These are phyloP conservation scores for Cataglyphis altisquamis DNA, from an alignment of 2,888 invertebrate genomes.

Conservation along the genomic window DNA sequence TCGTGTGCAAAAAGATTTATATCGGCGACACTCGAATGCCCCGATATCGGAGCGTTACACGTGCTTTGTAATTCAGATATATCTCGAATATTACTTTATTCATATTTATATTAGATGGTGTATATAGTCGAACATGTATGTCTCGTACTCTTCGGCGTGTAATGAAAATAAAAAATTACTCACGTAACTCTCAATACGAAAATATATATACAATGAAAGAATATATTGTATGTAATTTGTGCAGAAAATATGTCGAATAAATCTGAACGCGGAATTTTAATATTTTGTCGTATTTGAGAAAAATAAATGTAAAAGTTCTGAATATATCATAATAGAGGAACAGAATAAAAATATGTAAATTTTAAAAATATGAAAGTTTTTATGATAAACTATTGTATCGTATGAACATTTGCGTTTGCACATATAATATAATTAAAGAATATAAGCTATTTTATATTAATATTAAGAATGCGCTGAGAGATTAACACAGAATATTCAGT, in stretches of 20 bases:
- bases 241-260: neutral
- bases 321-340: neutral
- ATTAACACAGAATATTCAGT: neutral
- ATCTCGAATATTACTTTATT: constrained; percentile 9
- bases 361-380: neutral
- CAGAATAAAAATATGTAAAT: neutral
- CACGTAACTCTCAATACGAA: constrained; percentile 11
- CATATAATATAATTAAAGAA: neutral
- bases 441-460: neutral
- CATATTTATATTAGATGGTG: constrained; percentile 19
- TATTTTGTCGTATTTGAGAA: neutral
- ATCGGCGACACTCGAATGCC: constrained; percentile 37
- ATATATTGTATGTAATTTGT: neutral
- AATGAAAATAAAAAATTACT: constrained; percentile 36
- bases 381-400: neutral
- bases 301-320: neutral
- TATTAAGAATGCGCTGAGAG: neutral
- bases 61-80: constrained; percentile 40
- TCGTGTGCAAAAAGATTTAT: constrained; percentile 9
- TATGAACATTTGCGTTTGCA: neutral
- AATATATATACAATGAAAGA: neutral
- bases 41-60: constrained; percentile 14
- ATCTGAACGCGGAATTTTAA: neutral
- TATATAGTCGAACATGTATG: constrained; percentile 1
- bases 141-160: neutral